Base-by-base conservation (phyloP, 2,113 vertebrate species). In the Oreocharis arfaki region DNA sequence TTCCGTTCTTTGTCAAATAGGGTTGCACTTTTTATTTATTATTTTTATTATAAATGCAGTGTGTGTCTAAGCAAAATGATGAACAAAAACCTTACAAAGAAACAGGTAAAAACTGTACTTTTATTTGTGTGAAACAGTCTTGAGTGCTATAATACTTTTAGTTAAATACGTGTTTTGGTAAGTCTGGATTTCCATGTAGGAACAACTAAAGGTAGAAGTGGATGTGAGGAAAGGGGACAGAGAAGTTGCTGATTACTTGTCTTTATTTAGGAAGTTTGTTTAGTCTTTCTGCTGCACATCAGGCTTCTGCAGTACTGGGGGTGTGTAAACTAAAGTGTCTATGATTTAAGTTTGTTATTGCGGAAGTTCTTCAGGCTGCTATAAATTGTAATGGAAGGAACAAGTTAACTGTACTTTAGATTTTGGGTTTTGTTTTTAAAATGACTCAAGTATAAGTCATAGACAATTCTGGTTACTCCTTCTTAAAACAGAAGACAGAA, bases 81-180 rank as follows among this genome's bases (percentile, higher is more conserved):
- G 19, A 82, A 33, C 16, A 73, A 37, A 64, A 90, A 24, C 3
- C 11, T 73, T 71, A 33, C n/a, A 57, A 47, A 80, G 12, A 64
- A 68, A 27, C 13, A 87, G 30, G 64, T 86, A 28, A 41, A 55
- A 47, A 32, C 17, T 57, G 12, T 57, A 46, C 4, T 71, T 71
- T 39, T 26, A 16, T 70, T 83, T 68, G 87, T 88, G 55, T 84
- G 81, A 59, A 89, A 49, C 33, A 32, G 7, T 85, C 87, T 87
- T 50, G 39, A 39, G 47, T 96, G 59, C 67, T 83, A 77, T 96
- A 95, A 84, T 96, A 60, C 21, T 84, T 95, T 82, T 37, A n/a
- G 20, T 67, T 91, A 59, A 75, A 74, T 63, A 41, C 1, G 3
- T 7, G 2, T 87, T 73, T 67, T 47, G 76, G 12, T 75, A 96